Conservation (phyloP, 2,888 invertebrate genomes). For the Melieria omissa region DNA sequence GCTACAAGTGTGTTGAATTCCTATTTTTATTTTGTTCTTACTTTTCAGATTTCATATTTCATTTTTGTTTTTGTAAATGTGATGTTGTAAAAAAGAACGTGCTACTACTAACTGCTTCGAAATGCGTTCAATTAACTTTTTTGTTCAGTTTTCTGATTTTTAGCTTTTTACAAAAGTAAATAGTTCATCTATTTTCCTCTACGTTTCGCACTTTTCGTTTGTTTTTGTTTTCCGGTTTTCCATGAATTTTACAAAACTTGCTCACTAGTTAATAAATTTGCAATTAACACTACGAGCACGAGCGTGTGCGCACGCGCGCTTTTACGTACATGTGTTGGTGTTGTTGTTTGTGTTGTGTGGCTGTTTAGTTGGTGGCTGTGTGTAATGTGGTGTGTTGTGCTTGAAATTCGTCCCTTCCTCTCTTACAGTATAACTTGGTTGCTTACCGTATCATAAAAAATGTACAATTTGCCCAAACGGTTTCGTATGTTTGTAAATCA, state of each 20-base stretch:
- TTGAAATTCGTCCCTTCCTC: not conserved
- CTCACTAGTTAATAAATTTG: not conserved
- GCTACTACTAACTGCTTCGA: conserved; percentile 20
- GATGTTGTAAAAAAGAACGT: conserved; percentile 36
- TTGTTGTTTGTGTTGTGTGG: too few species aligned
- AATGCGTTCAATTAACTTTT: conserved; percentile 1
- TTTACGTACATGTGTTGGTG: not conserved
- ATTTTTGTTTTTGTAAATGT: conserved; percentile 35
- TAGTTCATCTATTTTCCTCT: not conserved
- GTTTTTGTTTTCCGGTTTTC: not conserved
- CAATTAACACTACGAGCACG: too few species aligned
- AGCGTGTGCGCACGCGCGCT: not conserved
- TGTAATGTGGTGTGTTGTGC: not conserved
- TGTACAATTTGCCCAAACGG: not conserved
- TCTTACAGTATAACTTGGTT: not conserved
- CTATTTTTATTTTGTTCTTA: conserved; percentile 25
- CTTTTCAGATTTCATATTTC: not conserved
- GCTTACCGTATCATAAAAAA: not conserved
- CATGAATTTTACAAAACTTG: conserved; percentile 1
- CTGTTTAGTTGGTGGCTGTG: not conserved
- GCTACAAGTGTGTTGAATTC: not conserved
- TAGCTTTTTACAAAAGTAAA: conserved; percentile 21
- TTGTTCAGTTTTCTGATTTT: not conserved
- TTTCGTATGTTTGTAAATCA: not conserved
- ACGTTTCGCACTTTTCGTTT: not conserved